Evolutionary conservation across 1,140 invertebrate genomes (phyloP), one percentile per base, ranked within the genome.

Genomic region (Solenopsis invicta): DNA sequence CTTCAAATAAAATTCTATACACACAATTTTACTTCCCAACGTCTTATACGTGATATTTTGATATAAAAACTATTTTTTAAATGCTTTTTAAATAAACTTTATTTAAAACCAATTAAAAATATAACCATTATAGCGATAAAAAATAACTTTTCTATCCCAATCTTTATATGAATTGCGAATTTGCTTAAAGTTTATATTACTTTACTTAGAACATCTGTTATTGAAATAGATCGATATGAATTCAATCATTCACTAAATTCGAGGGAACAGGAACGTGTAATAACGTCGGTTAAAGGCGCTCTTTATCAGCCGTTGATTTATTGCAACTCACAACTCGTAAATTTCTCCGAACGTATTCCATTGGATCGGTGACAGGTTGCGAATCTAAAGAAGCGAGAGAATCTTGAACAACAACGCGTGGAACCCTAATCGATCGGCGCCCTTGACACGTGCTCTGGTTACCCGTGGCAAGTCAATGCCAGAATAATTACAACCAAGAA

Each of bases 361-460:
- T 62, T 67, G 45, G 59, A 64, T 52, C 59, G 8, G 41, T 16
- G 69, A 84, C 45, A 72, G 67, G n/a, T 64, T 62, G 29, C 50
- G 18, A 84, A 74, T 48, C 48, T 66, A 59, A 66, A 67, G 66
- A 84, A 81, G 64, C 37, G 56, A 67, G 48, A 56, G 50, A 85
- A 67, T 24, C 88, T 50, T 69, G 41, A 80, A 87, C 50, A 87
- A 61, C 10, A 67, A 5, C 66, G 48, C 82, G 82, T 74, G 76
- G 52, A n/a, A 81, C 41, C 87, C 52, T 75, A 87, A 90, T 89
- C 82, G 86, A 90, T 85, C 37, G 62, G 29, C n/a, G 90, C 13
- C 89, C 89, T 90, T 85, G 90, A 89, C 89, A 90, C 85, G 90
- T 88, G 87, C 59, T 78, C 72, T 37, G 76, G 72, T 91, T 88